Evolutionary conservation across 2,797 vertebrate genomes (phyloP).

Genomic region (Coluber constrictor): DNA sequence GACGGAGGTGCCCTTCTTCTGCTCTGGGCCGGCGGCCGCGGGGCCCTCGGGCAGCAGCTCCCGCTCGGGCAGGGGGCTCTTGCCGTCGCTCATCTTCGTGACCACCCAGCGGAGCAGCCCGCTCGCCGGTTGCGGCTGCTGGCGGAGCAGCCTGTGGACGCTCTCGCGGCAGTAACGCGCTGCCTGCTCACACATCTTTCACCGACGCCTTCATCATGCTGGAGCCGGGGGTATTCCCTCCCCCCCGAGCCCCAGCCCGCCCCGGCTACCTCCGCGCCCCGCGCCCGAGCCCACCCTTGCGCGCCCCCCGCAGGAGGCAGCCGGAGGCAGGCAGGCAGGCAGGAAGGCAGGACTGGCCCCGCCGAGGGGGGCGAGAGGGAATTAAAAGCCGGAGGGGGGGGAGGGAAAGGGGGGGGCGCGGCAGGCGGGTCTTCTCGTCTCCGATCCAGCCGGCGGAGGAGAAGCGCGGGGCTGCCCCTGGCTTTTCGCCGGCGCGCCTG

Average conservation of each 20-base stretch:
- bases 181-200: slow-evolving; percentile 98
- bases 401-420: background rate
- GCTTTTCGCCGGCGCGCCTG: background rate
- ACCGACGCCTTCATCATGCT: slow-evolving; percentile 73
- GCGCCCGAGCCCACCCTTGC: background rate
- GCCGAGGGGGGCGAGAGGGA: background rate
- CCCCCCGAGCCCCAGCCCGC: background rate
- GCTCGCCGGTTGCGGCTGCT: slow-evolving; percentile 77
- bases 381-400: background rate
- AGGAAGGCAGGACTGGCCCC: background rate
- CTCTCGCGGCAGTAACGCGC: slow-evolving; percentile 96
- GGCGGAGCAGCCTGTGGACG: slow-evolving; percentile 94
- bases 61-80: slow-evolving; percentile 74
- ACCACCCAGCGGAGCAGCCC: slow-evolving; percentile 97
- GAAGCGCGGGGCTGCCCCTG: background rate
- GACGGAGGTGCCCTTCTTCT: slow-evolving; percentile 77
- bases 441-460: too few species aligned
- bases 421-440: background rate
- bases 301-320: background rate
- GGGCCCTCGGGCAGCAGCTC: slow-evolving; percentile 76
- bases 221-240: slow-evolving; percentile 57
- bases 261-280: slow-evolving; percentile 17
- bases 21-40: slow-evolving; percentile 77
- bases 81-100: slow-evolving; percentile 92
- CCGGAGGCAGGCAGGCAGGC: background rate